These are phyloP conservation scores for Matsumyia berberina DNA, from an alignment of 2,888 invertebrate genomes.

Conservation along the genomic window DNA sequence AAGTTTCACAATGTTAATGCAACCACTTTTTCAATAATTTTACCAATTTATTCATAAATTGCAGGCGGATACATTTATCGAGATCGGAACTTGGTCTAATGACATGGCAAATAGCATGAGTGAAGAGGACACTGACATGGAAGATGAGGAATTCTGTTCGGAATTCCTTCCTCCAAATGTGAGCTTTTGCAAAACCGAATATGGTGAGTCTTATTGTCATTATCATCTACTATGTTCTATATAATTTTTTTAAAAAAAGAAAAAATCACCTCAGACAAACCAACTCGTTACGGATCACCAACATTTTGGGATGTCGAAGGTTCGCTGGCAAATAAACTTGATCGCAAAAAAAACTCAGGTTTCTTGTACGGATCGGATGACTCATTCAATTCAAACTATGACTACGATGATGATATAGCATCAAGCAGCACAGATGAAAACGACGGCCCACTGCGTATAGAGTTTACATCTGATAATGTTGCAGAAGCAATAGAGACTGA, in stretches of 20 bases:
- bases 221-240: background rate
- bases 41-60: conserved; percentile 21
- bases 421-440: conserved; percentile 84
- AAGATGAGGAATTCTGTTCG: conserved; percentile 85
- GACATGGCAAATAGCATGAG: conserved; percentile 90
- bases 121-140: conserved; percentile 78
- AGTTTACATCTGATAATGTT: conserved; percentile 93
- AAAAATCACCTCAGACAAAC: conserved; percentile 82
- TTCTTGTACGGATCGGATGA: conserved; percentile 85
- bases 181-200: conserved; percentile 86
- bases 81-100: conserved; percentile 96
- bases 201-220: conserved; percentile 82
- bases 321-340: conserved; percentile 62
- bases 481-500: conserved; percentile 92
- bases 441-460: conserved; percentile 88
- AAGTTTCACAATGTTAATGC: too few species aligned
- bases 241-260: conserved; percentile 26
- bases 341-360: conserved; percentile 73
- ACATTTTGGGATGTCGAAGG: conserved; percentile 83
- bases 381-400: conserved; percentile 85
- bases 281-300: conserved; percentile 83
- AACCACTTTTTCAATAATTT: background rate
- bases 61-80: conserved; percentile 87
- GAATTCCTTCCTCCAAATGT: conserved; percentile 88
- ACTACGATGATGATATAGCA: conserved; percentile 83